Conservation (phyloP, 2,797 vertebrate genomes). For the Pseudocheirus occidentalis region DNA sequence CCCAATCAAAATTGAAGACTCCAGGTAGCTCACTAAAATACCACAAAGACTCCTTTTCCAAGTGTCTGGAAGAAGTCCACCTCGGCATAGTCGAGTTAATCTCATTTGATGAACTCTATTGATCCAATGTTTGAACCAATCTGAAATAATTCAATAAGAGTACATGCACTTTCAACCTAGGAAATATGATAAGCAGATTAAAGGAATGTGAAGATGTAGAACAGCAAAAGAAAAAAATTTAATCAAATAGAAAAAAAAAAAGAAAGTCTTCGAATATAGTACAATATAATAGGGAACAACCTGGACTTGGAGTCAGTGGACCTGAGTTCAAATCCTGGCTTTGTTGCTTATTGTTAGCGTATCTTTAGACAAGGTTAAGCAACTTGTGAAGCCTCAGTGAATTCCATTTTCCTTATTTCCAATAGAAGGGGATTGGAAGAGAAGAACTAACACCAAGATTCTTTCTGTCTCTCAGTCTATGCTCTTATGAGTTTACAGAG, state of each 20-base stretch:
- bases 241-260: background rate
- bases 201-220: background rate
- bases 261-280: background rate
- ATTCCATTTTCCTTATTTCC: background rate
- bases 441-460: background rate
- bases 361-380: background rate
- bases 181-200: background rate
- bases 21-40: conserved; percentile 9
- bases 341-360: background rate
- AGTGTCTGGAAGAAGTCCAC: background rate
- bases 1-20: background rate
- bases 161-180: conserved; percentile 1
- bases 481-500: background rate
- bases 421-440: background rate
- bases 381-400: background rate
- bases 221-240: background rate
- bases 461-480: background rate
- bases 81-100: background rate
- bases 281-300: background rate
- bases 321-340: background rate
- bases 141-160: conserved; percentile 24
- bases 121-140: conserved; percentile 11
- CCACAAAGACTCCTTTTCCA: background rate
- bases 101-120: background rate
- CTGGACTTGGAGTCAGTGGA: background rate